These are phyloP conservation scores for Esox masquinongy DNA, from an alignment of 2,797 vertebrate genomes.

Conservation along the genomic window DNA sequence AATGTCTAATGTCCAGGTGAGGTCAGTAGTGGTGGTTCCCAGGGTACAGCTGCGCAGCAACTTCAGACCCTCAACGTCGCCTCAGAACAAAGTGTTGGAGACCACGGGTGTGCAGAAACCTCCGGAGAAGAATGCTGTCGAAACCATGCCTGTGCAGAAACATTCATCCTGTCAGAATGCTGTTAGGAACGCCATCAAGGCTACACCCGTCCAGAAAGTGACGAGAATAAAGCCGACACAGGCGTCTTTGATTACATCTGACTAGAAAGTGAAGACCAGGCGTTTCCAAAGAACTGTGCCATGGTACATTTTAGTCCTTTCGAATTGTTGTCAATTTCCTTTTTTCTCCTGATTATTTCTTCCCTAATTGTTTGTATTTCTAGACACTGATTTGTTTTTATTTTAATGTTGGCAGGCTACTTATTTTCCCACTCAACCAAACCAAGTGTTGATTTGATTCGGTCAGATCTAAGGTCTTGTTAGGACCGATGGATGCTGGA, in stretches of 20 bases:
- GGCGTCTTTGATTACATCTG: no score
- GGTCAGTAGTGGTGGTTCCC: constrained; percentile 50
- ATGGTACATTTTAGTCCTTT: constrained; percentile 35
- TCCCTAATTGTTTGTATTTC: neutral
- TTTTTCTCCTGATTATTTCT: neutral
- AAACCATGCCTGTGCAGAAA: neutral
- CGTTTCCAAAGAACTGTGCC: neutral
- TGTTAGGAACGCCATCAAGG: neutral
- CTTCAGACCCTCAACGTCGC: neutral
- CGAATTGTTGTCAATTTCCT: neutral
- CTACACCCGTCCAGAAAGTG: neutral
- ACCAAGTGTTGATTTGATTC: neutral
- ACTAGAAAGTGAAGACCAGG: neutral
- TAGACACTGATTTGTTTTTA: neutral
- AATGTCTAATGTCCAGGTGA: constrained; percentile 50
- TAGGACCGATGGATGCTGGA: neutral
- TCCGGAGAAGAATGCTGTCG: neutral
- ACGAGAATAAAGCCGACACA: no score
- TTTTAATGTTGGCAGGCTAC: neutral
- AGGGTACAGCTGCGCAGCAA: neutral
- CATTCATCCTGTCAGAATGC: neutral
- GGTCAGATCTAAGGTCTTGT: neutral
- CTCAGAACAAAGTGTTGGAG: neutral
- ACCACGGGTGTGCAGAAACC: neutral
- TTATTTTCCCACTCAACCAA: neutral